Percentiles rank a stretch among this genome's conserved stretches.
Conservation (phyloP, 1,140 invertebrate genomes). For the Apis laboriosa region DNA sequence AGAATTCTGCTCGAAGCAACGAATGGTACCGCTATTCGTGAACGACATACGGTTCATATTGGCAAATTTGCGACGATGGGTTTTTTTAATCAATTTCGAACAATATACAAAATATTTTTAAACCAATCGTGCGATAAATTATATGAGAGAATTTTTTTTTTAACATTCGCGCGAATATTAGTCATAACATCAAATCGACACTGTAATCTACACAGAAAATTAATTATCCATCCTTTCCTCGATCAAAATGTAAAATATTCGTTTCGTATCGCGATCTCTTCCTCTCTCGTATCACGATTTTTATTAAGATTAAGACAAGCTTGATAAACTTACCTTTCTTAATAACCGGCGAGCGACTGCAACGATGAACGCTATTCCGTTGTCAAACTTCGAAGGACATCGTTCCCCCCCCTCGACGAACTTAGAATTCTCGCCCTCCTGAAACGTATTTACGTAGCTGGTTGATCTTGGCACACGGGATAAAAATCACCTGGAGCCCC, state of each 20-base stretch:
- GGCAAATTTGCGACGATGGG: constrained; percentile 63
- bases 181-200: no score
- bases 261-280: not conserved
- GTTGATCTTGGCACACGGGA: not conserved
- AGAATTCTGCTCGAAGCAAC: constrained; percentile 65
- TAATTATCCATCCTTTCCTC: not conserved
- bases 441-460: not conserved
- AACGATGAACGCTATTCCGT: constrained; percentile 32
- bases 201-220: no score
- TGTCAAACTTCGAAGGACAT: constrained; percentile 45
- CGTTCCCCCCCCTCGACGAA: constrained; percentile 18
- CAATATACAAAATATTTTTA: no score
- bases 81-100: constrained; percentile 1
- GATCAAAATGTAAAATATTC: not conserved
- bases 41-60: constrained; percentile 74
- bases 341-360: constrained; percentile 43
- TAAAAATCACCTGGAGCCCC: not conserved
- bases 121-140: not conserved
- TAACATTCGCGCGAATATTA: no score
- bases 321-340: constrained; percentile 57
- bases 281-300: no score
- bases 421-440: not conserved
- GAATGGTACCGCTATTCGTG: constrained; percentile 76
- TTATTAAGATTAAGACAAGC: not conserved
- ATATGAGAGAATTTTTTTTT: no score